phyloP scores from a whole-genome alignment of 2,113 vertebrate species.

The Cheirogaleus medius region DNA sequence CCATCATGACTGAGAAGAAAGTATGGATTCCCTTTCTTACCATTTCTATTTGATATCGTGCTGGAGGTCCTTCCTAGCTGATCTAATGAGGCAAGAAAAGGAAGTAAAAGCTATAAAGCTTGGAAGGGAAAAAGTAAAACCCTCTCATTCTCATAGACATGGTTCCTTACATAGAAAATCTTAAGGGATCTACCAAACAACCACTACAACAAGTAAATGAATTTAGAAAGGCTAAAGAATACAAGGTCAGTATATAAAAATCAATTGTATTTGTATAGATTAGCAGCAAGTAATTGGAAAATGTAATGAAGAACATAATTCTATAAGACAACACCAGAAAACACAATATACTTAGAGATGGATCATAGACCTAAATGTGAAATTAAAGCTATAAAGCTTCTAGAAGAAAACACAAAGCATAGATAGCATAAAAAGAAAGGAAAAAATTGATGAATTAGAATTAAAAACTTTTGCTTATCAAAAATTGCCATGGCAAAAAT shows the following conservation, averaged over 20 bases:
- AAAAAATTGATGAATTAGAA: constrained; percentile 13
- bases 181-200: background rate
- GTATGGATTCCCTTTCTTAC: background rate
- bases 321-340: background rate
- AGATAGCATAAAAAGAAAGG: background rate
- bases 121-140: background rate
- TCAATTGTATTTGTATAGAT: background rate
- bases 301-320: constrained; percentile 2
- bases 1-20: background rate
- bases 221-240: background rate
- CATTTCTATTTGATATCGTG: background rate
- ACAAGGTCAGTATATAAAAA: background rate
- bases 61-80: background rate
- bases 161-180: background rate
- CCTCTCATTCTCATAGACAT: background rate
- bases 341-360: background rate
- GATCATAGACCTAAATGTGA: background rate
- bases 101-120: background rate
- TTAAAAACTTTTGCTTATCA: background rate
- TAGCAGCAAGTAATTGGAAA: constrained; percentile 1
- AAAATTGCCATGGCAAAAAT: background rate
- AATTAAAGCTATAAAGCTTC: constrained; percentile 7
- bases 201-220: background rate
- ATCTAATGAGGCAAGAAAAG: constrained; percentile 1
- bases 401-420: background rate